Evolutionary conservation across 2,113 vertebrate genomes (phyloP).

Genomic region (Protobothrops mucrosquamatus): DNA sequence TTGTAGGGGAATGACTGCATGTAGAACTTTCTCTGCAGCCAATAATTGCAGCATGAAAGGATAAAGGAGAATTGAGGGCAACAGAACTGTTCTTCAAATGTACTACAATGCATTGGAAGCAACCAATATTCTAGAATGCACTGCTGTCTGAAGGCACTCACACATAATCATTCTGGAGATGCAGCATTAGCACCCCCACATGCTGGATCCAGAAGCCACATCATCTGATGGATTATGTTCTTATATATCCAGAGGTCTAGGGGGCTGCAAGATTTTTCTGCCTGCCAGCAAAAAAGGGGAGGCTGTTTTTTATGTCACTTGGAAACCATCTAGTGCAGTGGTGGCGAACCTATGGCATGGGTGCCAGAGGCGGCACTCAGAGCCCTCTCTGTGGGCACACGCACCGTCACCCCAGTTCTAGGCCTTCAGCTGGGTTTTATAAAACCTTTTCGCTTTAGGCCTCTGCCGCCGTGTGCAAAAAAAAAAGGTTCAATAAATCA

Average conservation of each 20-base stretch:
- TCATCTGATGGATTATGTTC: not conserved
- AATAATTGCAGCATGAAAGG: not conserved
- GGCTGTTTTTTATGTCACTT: not conserved
- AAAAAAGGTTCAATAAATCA: no score
- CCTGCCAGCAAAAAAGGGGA: not conserved
- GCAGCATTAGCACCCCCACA: not conserved
- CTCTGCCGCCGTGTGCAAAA: no score
- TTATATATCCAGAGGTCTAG: not conserved
- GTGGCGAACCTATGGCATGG: no score
- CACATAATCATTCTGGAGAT: not conserved
- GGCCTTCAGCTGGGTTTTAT: no score
- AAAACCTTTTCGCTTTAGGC: no score
- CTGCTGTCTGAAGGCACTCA: not conserved
- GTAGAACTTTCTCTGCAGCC: not conserved
- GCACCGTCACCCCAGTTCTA: no score
- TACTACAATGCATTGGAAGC: not conserved
- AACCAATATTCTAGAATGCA: not conserved
- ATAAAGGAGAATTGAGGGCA: not conserved
- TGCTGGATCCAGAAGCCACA: not conserved
- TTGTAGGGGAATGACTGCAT: not conserved
- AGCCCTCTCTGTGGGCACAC: no score
- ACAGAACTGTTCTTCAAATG: not conserved
- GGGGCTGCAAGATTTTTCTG: not conserved
- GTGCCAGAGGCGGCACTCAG: no score
- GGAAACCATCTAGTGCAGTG: not conserved